Percentiles rank a stretch among this genome's conserved stretches.
These are phyloP conservation scores for Alces alces DNA, from an alignment of 2,113 vertebrate genomes.

Conservation along the genomic window DNA sequence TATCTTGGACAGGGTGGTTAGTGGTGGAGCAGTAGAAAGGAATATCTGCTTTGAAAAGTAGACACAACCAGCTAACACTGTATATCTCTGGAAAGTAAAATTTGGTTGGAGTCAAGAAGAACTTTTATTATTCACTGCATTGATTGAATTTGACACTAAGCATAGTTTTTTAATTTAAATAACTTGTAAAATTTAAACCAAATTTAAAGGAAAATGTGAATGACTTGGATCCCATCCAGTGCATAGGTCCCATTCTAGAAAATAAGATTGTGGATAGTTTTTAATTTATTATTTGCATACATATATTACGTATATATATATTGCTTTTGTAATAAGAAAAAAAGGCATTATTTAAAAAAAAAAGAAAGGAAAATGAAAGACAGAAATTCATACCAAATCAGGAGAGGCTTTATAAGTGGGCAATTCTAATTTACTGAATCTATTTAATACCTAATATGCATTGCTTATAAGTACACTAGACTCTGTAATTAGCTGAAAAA, in stretches of 20 bases:
- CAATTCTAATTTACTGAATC: neutral
- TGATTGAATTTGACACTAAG: neutral
- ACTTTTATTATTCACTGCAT: neutral
- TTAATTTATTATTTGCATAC: neutral
- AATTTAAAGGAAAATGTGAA: conserved; percentile 6
- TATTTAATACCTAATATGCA: neutral
- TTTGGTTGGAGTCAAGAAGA: neutral
- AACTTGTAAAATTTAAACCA: neutral
- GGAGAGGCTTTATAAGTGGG: neutral
- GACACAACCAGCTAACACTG: neutral
- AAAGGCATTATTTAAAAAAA: neutral
- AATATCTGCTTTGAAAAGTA: neutral
- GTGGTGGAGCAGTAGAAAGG: neutral
- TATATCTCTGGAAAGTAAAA: neutral
- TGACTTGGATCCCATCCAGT: neutral
- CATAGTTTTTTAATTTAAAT: neutral
- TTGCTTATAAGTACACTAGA: neutral
- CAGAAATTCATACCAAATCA: neutral
- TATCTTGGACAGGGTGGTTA: neutral
- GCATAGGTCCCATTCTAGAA: neutral
- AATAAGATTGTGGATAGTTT: neutral
- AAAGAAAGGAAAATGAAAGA: neutral
- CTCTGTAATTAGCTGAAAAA: neutral
- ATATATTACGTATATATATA: neutral
- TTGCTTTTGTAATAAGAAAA: neutral